phyloP scores from a whole-genome alignment of 37 sponge, comb jelly and placozoan genomes.

The Corticium candelabrum region DNA sequence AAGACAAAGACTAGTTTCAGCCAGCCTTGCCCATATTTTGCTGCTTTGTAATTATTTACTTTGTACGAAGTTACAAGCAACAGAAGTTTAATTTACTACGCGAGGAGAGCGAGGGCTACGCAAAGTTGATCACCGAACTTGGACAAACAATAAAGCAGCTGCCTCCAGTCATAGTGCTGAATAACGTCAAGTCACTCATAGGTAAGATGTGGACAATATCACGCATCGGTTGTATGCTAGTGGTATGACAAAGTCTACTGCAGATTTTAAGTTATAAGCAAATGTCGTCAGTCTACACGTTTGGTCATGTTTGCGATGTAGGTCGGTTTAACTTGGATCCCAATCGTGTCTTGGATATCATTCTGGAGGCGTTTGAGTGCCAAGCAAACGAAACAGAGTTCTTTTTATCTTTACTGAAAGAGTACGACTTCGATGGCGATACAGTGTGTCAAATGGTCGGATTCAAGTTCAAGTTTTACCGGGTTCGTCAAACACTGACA shows the following conservation, averaged over 20 bases:
- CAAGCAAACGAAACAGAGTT: slow-evolving; percentile 67
- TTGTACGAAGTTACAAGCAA: slow-evolving; percentile 77
- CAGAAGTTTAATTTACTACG: slow-evolving; percentile 98
- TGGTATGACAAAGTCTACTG: neutral
- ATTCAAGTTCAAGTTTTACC: slow-evolving; percentile 76
- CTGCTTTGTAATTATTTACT: neutral
- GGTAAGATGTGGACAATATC: slow-evolving; percentile 23
- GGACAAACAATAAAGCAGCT: slow-evolving; percentile 33
- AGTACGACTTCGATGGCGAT: slow-evolving; percentile 56
- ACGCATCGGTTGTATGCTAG: no score
- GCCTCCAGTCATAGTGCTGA: slow-evolving; percentile 32
- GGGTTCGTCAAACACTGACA: slow-evolving; percentile 28
- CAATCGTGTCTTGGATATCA: slow-evolving; percentile 90
- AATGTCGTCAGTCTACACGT: neutral
- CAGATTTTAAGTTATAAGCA: neutral
- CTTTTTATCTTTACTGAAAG: slow-evolving; percentile 49
- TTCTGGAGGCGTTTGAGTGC: slow-evolving; percentile 83
- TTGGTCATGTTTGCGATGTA: slow-evolving; percentile 5
- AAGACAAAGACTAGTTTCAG: no score
- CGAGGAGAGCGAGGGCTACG: slow-evolving; percentile 97
- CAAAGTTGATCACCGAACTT: slow-evolving; percentile 83
- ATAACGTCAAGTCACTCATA: slow-evolving; percentile 71
- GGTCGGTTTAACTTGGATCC: slow-evolving; percentile 93
- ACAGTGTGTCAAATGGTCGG: slow-evolving; percentile 85
- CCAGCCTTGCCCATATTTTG: no score